These are phyloP conservation scores for Steatornis caripensis DNA, from an alignment of 2,113 vertebrate genomes.

Conservation along the genomic window DNA sequence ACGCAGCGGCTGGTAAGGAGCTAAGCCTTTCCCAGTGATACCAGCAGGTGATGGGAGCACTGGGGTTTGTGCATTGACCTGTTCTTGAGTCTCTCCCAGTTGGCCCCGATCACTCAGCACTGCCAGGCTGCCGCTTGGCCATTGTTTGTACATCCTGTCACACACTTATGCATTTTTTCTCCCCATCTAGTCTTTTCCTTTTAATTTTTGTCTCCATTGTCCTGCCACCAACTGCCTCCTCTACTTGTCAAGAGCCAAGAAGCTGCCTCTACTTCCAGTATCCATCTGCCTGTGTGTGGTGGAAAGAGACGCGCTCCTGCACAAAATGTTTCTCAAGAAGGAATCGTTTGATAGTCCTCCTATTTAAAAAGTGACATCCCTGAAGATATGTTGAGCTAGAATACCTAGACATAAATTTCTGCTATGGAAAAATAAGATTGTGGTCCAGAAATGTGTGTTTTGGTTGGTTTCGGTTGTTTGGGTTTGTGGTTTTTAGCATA, in stretches of 20 bases:
- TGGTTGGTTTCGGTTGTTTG: neutral
- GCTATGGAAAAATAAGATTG: neutral
- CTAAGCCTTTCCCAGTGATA: neutral
- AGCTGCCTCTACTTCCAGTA: neutral
- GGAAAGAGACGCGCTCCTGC: neutral
- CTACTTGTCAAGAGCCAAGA: neutral
- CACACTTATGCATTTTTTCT: neutral
- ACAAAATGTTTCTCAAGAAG: neutral
- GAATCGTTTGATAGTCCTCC: neutral
- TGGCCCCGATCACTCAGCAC: neutral
- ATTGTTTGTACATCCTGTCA: neutral
- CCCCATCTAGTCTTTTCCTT: neutral
- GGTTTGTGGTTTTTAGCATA: neutral
- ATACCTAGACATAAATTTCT: neutral
- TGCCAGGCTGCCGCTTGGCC: neutral
- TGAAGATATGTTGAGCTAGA: neutral
- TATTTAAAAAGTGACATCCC: neutral
- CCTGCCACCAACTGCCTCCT: neutral
- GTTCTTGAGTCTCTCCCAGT: neutral
- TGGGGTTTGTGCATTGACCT: neutral
- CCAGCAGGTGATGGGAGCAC: neutral
- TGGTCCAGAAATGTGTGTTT: neutral
- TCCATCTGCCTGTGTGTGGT: neutral
- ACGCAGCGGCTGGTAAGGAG: accelerated
- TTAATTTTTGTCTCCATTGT: neutral